Conservation (phyloP, 2,888 invertebrate species). For the Orthosia cruda region DNA sequence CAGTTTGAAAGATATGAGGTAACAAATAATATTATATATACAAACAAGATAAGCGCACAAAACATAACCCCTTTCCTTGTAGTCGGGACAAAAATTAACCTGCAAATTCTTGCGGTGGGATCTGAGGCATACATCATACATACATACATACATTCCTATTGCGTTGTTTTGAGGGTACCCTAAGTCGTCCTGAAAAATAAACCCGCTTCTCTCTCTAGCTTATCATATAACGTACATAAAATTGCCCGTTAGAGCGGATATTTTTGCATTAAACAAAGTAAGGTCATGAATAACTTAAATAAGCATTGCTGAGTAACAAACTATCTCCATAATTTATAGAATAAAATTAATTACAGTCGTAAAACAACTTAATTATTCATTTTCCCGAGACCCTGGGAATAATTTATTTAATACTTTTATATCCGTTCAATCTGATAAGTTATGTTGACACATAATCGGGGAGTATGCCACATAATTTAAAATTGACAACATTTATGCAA, state of each 20-base stretch:
- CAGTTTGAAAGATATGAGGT: too few relatives aligned
- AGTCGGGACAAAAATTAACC: too few relatives aligned
- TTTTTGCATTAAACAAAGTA: neutral
- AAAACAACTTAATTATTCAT: slow-evolving; percentile 6
- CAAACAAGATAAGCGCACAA: too few relatives aligned
- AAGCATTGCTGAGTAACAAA: neutral
- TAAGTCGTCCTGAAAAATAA: neutral
- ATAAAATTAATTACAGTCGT: slow-evolving; percentile 2
- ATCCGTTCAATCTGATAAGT: slow-evolving; percentile 1
- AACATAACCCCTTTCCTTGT: too few relatives aligned
- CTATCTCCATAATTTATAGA: neutral
- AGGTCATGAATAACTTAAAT: neutral
- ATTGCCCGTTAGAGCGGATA: neutral
- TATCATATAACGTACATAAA: neutral
- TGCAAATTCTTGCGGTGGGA: too few relatives aligned
- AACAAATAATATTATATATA: too few relatives aligned
- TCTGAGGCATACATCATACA: too few relatives aligned
- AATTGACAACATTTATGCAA: slow-evolving; percentile 78
- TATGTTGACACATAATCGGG: slow-evolving; percentile 32
- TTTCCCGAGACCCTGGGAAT: neutral
- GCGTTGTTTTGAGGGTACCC: neutral
- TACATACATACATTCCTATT: too few relatives aligned
- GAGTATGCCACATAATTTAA: slow-evolving; percentile 67
- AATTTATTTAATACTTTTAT: slow-evolving; percentile 12
- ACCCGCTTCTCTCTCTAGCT: neutral